Percentiles rank a stretch among this genome's conserved stretches.
These are phyloP conservation scores for Sebastes melanostomus DNA, from an alignment of 2,797 vertebrate species.

Conservation along the genomic window DNA sequence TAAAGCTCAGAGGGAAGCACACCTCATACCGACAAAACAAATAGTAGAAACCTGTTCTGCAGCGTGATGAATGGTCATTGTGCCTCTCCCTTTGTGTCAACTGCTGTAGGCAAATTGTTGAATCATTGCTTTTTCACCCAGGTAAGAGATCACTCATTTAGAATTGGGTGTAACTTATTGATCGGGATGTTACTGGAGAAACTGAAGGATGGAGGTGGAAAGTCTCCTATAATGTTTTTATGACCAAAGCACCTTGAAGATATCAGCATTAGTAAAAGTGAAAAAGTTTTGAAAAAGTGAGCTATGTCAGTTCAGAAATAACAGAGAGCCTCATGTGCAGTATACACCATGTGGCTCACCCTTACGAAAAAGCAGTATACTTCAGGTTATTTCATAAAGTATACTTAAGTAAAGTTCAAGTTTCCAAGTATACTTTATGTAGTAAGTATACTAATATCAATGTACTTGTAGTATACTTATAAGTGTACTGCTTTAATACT, in stretches of 20 bases:
- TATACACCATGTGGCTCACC: not conserved
- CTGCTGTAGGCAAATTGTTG: conserved; percentile 20
- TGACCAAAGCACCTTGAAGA: not conserved
- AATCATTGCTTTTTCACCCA: conserved; percentile 36
- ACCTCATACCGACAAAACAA: conserved; percentile 33
- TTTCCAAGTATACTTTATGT: no score
- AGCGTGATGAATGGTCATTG: conserved; percentile 18
- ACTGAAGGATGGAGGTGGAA: not conserved
- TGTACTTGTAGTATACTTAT: no score
- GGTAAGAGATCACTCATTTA: conserved; percentile 13
- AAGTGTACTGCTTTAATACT: no score
- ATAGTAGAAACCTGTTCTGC: conserved; percentile 23
- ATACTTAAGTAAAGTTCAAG: no score
- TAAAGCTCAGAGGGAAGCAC: conserved; percentile 10
- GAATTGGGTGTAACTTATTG: not conserved
- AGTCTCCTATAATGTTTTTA: not conserved
- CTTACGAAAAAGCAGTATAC: no score
- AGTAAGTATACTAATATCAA: no score
- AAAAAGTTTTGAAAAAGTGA: conserved; percentile 3
- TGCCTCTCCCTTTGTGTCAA: conserved; percentile 15
- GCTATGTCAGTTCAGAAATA: not conserved
- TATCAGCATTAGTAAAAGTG: not conserved
- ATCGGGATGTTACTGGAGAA: not conserved
- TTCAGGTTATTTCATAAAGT: no score
- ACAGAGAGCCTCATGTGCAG: not conserved